Base-by-base conservation (phyloP, 2,888 invertebrate genomes). In the Zootermopsis nevadensis region DNA sequence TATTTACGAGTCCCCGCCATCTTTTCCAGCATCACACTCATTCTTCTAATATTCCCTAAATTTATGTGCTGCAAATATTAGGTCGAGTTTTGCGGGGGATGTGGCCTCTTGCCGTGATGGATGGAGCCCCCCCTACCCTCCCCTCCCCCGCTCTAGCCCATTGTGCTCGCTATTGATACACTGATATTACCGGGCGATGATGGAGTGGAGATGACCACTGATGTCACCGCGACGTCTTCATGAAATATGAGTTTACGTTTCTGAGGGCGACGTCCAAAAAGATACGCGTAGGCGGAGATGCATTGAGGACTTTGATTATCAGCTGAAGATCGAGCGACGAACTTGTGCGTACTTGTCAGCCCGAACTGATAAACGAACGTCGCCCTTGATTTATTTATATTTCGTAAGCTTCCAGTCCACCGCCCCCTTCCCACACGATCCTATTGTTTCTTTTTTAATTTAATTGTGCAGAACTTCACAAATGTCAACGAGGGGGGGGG, bases 11-110 rank as follows among this genome's bases (percentile, higher is more conserved):
- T 86, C 87, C 85, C 85, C 85, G 82, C 85, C 84, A 77, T 83
- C 85, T 84, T 85, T 85, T 85, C 84, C 84, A 80, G 83, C 89
- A 88, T 89, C 89, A 89, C 89, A 89, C 89, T 90, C 90, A 90
- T 90, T 90, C 89, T 89, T 89, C 88, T 89, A 89, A 89, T 90
- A 90, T 90, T 90, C 90, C 89, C 89, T 89, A 89, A 91, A 91
- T 91, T 91, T 91, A 91, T 91, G 91, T 91, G 88, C 89, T 88
- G 85, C 89, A 88, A 90, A 91, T 91, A 91, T 91, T 91, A 90
- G 89, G 89, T 90, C 86, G 87, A 88, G 87, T 88, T 87, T 88
- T 88, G 79, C 35, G 79, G 79, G 79, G 79, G 60, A 77, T 69
- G 31, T 53, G 84, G 80, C 67, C 79, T 86, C 86, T 85, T 85